Evolutionary conservation across 2,113 vertebrate species (phyloP), one percentile per base, ranked within the genome.

Genomic region (Stegastes partitus): DNA sequence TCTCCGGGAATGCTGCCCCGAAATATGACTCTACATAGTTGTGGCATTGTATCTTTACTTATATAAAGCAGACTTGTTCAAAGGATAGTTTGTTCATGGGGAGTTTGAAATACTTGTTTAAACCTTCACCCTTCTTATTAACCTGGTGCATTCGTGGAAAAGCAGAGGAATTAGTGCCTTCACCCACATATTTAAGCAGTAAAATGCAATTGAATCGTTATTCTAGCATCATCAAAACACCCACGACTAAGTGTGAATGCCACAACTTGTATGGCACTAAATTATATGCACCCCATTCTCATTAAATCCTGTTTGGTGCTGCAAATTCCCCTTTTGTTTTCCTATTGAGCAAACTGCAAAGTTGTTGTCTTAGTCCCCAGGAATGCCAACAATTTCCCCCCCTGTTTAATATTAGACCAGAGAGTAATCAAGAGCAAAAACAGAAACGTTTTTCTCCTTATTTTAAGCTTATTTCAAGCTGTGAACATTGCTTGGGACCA

Each of bases 331-430:
- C 15, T 26, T 71, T 64, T 37, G 8, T 66, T 50, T 68, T 56
- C 18, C 65, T 78, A 70, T 79, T 88, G 83, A 88, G 87, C 90
- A 91, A 89, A 93, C 90, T 91, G 75, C 73, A 91, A 91, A 88
- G 86, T 93, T 93, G 93, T 94, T 95, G 93, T 94, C 56, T 53
- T 65, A 93, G 92, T 85, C 78, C 93, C 85, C 87, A 95, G 94
- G 96, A 97, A 97, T 97, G 95, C 91, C 92, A 96, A 94, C 93
- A 92, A 96, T 96, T 95, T 93, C 95, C 95, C 95, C 95, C 84
- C 92, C 79, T 37, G 82, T 89, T 87, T 89, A 90, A 90, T 89
- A 89, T 83, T 87, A 89, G 75, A 79, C 80, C 53, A 66, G 67
- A 58, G 21, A 21, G 39, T 31, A 77, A 71, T 66, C 25, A 19